Evolutionary conservation across 2,888 invertebrate species (phyloP), one percentile per base, ranked within the genome.

Genomic region (Cartodere bifasciata): DNA sequence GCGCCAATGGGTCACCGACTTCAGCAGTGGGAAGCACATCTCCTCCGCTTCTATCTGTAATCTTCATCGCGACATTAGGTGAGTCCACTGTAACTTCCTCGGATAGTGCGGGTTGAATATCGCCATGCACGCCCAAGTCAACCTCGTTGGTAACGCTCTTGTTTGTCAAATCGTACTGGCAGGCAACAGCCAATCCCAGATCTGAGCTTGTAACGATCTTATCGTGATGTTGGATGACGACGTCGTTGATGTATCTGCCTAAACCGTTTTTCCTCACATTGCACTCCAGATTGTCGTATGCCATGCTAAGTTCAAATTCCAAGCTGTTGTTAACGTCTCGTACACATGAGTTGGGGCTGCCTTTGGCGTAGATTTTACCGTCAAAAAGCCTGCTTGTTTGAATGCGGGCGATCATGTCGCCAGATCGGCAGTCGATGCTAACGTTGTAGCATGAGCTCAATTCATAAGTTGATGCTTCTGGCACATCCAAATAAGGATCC

Each of bases 181-280:
- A 92, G 42, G 88, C 86, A 36, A 92, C 87, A 26, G 88, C 87
- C 32, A 91, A 69, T 21, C 91, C 91, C 49, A 92, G 71, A 70
- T 92, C 91, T 28, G 88, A 86, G 40, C 86, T 87, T 41, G 91
- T 92, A 40, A 92, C 88, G 49, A 92, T 91, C 52, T 87, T 87
- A 56, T 90, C 90, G 64, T 92, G 91, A 63, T 91, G 90, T 57
- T 92, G 91, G 50, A 92, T 88, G 33, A 91, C 84, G 39, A 88
- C 87, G 61, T 91, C 91, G 60, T 88, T 91, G 52, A 87, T 71
- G 51, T 56, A 55, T 43, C 63, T 60, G 42, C 88, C 88, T 38
- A 83, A 71, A 34, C 85, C 83, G 52, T 86, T 86, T 56, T 88
- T 85, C 49, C 84, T 78, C 28, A 91, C 88, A 59, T 88, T 88